These are phyloP conservation scores for Pantelozetes paolii DNA, from an alignment of 2,888 invertebrate genomes.

Conservation along the genomic window DNA sequence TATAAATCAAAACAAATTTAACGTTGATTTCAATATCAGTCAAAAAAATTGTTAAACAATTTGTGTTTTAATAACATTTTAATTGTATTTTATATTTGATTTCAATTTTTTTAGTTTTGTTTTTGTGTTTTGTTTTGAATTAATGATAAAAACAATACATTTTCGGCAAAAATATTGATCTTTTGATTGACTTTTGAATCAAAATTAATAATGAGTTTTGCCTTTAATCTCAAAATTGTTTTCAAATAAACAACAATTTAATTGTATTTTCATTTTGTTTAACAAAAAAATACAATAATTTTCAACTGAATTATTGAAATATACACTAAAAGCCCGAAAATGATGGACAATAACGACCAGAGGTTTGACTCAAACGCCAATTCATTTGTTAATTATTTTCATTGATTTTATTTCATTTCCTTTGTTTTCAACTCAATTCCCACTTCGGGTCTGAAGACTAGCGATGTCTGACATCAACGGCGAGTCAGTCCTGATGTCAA, in stretches of 20 bases:
- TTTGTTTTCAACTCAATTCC: background rate
- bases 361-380: constrained; percentile 22
- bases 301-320: too few species aligned
- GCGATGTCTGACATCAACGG: constrained; percentile 27
- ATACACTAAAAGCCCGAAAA: too few species aligned
- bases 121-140: background rate
- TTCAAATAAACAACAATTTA: too few species aligned
- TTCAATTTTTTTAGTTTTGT: too few species aligned
- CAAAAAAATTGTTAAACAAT: too few species aligned
- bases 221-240: too few species aligned
- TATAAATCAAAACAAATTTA: background rate
- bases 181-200: too few species aligned
- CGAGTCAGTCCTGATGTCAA: constrained; percentile 4
- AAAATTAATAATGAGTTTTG: too few species aligned
- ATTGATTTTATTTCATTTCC: background rate
- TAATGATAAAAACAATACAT: too few species aligned
- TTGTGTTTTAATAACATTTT: background rate
- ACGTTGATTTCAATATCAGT: background rate
- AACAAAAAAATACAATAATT: too few species aligned
- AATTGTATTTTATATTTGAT: background rate
- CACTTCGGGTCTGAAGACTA: background rate
- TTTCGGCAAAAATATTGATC: too few species aligned
- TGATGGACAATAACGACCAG: constrained; percentile 34
- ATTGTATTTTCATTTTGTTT: too few species aligned
- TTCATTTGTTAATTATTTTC: background rate